phyloP scores from a whole-genome alignment of 2,113 vertebrate species.

The Mirounga angustirostris region DNA sequence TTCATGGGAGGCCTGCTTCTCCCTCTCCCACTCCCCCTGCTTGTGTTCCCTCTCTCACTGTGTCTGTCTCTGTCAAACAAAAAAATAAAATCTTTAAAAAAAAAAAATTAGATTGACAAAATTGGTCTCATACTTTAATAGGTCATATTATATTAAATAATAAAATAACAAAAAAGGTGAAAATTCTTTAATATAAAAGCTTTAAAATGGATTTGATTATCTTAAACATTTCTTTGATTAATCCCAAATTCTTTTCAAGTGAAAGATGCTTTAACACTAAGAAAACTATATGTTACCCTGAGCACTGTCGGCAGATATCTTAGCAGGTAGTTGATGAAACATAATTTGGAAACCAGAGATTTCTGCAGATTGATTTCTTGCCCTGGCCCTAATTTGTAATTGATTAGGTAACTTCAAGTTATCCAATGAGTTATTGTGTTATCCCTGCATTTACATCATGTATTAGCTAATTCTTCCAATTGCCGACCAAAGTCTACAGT shows the following conservation, averaged over 20 bases:
- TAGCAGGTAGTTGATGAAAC: background rate
- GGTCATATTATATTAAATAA: background rate
- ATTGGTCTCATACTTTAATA: background rate
- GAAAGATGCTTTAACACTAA: background rate
- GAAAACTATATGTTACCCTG: background rate
- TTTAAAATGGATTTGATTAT: slow-evolving; percentile 10
- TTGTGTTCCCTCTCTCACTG: too few species aligned
- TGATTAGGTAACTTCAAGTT: background rate
- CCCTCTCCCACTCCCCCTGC: too few species aligned
- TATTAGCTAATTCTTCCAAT: background rate
- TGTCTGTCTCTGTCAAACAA: too few species aligned
- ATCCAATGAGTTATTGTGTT: background rate
- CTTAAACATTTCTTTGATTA: background rate
- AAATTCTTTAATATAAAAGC: slow-evolving; percentile 1
- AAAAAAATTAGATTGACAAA: background rate
- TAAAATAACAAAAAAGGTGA: background rate
- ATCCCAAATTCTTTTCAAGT: slow-evolving; percentile 11
- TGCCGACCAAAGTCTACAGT: background rate
- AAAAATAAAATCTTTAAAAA: too few species aligned
- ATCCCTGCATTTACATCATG: background rate
- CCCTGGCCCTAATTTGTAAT: background rate
- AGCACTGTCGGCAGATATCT: background rate
- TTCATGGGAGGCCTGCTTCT: too few species aligned
- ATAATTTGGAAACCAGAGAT: background rate
- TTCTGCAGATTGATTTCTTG: background rate